Conservation (phyloP, 2,888 invertebrate genomes). For the Trissonchulus latispiculum region DNA sequence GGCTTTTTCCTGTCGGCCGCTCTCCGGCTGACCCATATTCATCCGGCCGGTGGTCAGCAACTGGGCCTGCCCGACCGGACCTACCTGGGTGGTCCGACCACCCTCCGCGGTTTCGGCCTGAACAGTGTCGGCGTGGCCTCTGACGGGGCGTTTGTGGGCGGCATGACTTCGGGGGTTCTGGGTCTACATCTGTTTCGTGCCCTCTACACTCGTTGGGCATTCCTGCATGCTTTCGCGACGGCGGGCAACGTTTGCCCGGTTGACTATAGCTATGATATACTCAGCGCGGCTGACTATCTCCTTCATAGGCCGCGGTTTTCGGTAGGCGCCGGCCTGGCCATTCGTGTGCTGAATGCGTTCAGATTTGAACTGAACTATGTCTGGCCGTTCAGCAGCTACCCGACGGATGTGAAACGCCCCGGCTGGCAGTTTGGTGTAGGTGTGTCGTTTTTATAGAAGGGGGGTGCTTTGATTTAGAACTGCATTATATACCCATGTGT, state of each 20-base stretch:
- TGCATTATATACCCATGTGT: too few relatives aligned
- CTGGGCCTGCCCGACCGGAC: constrained; percentile 52
- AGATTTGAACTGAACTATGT: constrained; percentile 90
- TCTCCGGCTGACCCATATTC: constrained; percentile 28
- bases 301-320: constrained; percentile 54
- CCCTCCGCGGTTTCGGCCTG: constrained; percentile 73
- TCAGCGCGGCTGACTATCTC: neutral
- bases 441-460: constrained; percentile 33
- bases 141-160: constrained; percentile 54
- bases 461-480: too few relatives aligned
- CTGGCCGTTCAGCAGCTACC: constrained; percentile 59
- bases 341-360: constrained; percentile 72
- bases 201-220: constrained; percentile 60
- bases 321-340: constrained; percentile 71
- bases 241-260: constrained; percentile 60
- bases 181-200: constrained; percentile 80
- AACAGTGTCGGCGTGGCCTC: constrained; percentile 74
- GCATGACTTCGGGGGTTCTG: constrained; percentile 68
- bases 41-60: constrained; percentile 32
- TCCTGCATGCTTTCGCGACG: constrained; percentile 78
- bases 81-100: constrained; percentile 78
- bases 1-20: constrained; percentile 45
- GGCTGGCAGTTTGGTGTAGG: constrained; percentile 39
- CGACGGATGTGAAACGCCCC: constrained; percentile 37
- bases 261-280: constrained; percentile 35